These are phyloP conservation scores for Tethya wilhelma DNA, from an alignment of 37 sponge, comb jelly and placozoan species.

Conservation along the genomic window DNA sequence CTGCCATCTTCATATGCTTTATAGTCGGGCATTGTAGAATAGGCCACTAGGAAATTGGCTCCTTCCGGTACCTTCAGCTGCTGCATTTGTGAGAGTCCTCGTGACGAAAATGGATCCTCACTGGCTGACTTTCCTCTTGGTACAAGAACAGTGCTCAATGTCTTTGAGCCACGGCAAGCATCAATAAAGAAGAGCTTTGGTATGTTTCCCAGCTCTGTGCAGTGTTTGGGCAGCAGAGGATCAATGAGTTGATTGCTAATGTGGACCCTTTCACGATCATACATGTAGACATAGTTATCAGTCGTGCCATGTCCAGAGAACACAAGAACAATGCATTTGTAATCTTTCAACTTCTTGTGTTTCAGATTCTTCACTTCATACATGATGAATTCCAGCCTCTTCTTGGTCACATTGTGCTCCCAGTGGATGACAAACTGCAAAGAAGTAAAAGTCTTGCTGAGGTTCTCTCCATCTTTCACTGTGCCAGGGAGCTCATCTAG, in stretches of 20 bases:
- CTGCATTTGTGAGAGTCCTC: conserved; percentile 1
- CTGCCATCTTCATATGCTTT: conserved; percentile 26
- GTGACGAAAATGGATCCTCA: not conserved
- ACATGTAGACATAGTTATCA: not conserved
- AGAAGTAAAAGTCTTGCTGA: not conserved
- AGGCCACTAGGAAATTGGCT: conserved; percentile 17
- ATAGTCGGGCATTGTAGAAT: conserved; percentile 31
- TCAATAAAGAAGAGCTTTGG: conserved; percentile 60
- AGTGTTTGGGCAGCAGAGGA: not conserved
- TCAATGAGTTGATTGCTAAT: not conserved
- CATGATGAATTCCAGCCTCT: not conserved
- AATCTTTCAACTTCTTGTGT: conserved; percentile 3
- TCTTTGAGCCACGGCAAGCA: conserved; percentile 38
- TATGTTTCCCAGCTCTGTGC: conserved; percentile 1
- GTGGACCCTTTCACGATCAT: conserved; percentile 1
- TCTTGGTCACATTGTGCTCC: not conserved
- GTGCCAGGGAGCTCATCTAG: not conserved
- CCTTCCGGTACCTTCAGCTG: not conserved
- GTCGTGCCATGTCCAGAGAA: conserved; percentile 51
- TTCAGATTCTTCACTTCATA: too few relatives aligned
- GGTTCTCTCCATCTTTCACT: not conserved
- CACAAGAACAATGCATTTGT: conserved; percentile 31
- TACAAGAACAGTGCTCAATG: not conserved
- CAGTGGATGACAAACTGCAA: conserved; percentile 17
- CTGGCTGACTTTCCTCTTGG: not conserved